Conservation (phyloP, 2,797 vertebrate species). For the Rhinatrema bivittatum region DNA sequence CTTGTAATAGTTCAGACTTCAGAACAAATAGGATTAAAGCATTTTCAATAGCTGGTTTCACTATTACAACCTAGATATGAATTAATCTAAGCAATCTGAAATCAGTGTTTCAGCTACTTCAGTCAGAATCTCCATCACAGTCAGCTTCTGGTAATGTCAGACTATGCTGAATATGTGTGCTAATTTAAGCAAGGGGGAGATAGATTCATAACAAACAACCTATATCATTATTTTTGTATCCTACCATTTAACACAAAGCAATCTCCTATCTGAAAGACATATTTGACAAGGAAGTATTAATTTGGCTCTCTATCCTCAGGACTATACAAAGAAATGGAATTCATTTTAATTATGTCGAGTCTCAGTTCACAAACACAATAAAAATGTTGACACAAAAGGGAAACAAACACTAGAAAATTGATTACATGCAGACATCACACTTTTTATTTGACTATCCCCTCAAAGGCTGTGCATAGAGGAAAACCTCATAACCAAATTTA, state of each 20-base stretch:
- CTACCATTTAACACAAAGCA: neutral
- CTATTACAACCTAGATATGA: neutral
- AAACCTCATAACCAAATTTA: neutral
- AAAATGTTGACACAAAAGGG: constrained; percentile 1
- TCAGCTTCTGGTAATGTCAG: neutral
- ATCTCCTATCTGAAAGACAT: neutral
- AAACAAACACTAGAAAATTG: constrained; percentile 19
- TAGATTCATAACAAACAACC: neutral
- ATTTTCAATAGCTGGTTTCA: neutral
- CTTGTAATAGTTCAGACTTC: constrained; percentile 1
- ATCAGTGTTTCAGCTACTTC: neutral
- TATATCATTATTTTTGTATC: constrained; percentile 1
- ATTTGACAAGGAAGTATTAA: constrained; percentile 2
- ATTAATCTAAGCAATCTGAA: constrained; percentile 13
- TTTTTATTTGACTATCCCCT: constrained; percentile 18
- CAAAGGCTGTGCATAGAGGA: constrained; percentile 3
- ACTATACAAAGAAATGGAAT: constrained; percentile 6
- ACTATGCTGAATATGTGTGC: neutral
- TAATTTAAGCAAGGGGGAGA: constrained; percentile 1
- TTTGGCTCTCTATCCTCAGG: constrained; percentile 3
- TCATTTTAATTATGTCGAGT: constrained; percentile 14
- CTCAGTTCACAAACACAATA: constrained; percentile 10
- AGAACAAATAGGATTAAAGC: neutral
- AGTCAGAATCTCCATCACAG: constrained; percentile 15
- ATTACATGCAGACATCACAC: constrained; percentile 2